A percentile compares a stretch with the other conserved stretches of the same genome.
These are phyloP conservation scores for Drosophila repletoides DNA, from an alignment of 1,140 invertebrate genomes.

Conservation along the genomic window DNA sequence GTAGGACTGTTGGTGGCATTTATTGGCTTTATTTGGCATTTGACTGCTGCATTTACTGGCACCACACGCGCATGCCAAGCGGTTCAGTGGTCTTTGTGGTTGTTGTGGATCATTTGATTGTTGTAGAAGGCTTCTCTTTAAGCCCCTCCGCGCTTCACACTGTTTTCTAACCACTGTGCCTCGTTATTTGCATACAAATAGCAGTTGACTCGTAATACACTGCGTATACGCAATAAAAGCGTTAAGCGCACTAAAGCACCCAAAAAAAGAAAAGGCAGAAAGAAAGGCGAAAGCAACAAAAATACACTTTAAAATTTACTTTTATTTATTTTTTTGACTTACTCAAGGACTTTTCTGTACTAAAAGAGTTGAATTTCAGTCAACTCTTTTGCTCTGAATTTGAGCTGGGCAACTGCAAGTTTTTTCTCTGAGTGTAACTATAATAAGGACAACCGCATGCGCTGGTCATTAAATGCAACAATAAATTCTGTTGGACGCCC, in stretches of 20 bases:
- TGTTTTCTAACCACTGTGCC: conserved; percentile 6
- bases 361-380: no score
- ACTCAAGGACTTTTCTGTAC: no score
- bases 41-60: conserved; percentile 28
- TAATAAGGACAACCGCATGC: conserved; percentile 56
- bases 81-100: conserved; percentile 32
- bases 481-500: conserved; percentile 54
- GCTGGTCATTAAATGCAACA: conserved; percentile 72
- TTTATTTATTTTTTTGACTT: no score
- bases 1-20: conserved; percentile 11
- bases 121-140: conserved; percentile 9
- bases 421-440: no score
- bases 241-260: conserved; percentile 27
- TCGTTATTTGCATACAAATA: conserved; percentile 47
- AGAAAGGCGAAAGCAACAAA: conserved; percentile 6
- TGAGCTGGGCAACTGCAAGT: no score
- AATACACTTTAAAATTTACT: no score
- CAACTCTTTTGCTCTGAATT: no score
- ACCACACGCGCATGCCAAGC: conserved; percentile 4
- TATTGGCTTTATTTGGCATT: conserved; percentile 68
- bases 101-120: conserved; percentile 38
- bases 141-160: no score
- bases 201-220: conserved; percentile 51
- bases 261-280: neutral
- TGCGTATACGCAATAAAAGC: conserved; percentile 72